Base-by-base conservation (phyloP, 2,888 invertebrate genomes). In the Bugulina stolonifera region DNA sequence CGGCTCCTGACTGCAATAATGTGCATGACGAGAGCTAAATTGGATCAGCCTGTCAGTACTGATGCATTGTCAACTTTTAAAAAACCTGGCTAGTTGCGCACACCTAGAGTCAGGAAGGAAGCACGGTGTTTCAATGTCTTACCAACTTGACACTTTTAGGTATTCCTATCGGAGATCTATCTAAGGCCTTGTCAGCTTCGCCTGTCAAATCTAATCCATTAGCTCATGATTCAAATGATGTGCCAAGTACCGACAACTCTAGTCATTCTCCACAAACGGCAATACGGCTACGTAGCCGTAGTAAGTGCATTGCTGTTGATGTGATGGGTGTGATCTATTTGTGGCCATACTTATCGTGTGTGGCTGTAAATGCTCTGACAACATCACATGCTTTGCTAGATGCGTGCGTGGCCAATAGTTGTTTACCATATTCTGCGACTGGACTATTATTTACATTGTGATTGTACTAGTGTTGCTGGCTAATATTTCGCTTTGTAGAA, bases 121-220 rank as follows among this genome's bases (percentile, higher is more conserved):
- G 93, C 92, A 89, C 76, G 79, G 69, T 69, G 57, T 69, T 25
- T 58, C 58, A 43, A 69, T 27, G 34, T 71, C 2, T 27, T 23
- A n/a, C 43, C 35, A 10, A n/a, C 32, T 18, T n/a, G 52, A 52
- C 74, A 71, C 22, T 74, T 23, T 5, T 69, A 69, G 69, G 69
- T 34, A 18, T n/a, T n/a, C n/a, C n/a, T n/a, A n/a, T n/a, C n/a
- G n/a, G n/a, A n/a, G n/a, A n/a, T n/a, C n/a, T 18, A 43, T 43
- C 43, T 10, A 43, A 5, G 18, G 43, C 43, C 18, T 5, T 43
- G 18, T 43, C 18, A 43, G 43, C 18, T 43, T 43, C 43, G 3
- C 10, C 43, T 43, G 43, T 43, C 43, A 43, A 43, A 5, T 43
- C 43, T 43, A 18, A 43, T 18, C 10, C 10, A 5, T 43, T 10